Percentiles rank a stretch among this genome's conserved stretches.
phyloP scores from a whole-genome alignment of 1,140 invertebrate genomes.

The Ridgeia piscesae region DNA sequence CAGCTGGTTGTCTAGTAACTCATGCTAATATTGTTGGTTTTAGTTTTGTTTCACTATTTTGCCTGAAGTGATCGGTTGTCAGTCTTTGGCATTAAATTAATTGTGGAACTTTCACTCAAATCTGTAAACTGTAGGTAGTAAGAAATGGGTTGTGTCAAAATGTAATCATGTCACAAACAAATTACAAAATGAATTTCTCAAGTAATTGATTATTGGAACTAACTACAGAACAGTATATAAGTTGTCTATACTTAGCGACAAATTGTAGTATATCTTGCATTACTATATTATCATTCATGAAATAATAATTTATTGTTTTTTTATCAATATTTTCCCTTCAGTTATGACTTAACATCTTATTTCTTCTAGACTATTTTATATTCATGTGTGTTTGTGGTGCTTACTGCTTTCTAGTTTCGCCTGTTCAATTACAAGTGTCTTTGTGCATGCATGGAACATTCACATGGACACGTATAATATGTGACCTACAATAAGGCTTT shows the following conservation, averaged over 20 bases:
- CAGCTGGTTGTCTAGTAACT: neutral
- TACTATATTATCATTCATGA: too few relatives aligned
- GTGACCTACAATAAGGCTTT: neutral
- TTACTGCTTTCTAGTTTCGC: neutral
- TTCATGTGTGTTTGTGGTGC: neutral
- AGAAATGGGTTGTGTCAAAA: neutral
- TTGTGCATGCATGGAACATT: neutral
- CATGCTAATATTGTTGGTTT: neutral
- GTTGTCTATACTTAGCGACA: neutral
- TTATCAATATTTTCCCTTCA: neutral
- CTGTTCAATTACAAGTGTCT: neutral
- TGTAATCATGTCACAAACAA: neutral
- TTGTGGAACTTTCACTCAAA: neutral
- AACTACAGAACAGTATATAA: neutral
- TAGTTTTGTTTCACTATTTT: neutral
- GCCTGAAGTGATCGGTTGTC: neutral
- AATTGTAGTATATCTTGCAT: too few relatives aligned
- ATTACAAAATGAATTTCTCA: neutral
- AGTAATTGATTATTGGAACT: neutral
- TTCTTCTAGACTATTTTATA: neutral
- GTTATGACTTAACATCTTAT: neutral
- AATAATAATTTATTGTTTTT: neutral
- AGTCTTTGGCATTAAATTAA: neutral
- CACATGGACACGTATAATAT: neutral
- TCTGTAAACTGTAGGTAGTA: neutral